Evolutionary conservation across 2,113 vertebrate species (phyloP).

Genomic region (Ptilonorhynchus violaceus): DNA sequence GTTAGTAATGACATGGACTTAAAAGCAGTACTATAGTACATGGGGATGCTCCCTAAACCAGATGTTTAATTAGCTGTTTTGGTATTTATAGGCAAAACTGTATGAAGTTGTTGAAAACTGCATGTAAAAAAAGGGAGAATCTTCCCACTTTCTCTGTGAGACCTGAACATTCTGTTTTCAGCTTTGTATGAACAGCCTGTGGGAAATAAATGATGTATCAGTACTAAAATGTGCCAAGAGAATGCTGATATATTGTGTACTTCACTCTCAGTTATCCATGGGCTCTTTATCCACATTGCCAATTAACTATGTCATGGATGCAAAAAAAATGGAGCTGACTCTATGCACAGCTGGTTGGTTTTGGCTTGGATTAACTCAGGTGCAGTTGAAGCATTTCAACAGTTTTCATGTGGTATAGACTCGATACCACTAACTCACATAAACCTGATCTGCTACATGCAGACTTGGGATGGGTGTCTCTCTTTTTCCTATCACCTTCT

Average conservation of each 20-base stretch:
- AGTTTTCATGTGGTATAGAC: background rate
- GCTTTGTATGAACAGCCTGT: background rate
- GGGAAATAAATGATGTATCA: constrained; percentile 34
- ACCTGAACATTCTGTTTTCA: background rate
- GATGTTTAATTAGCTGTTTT: background rate
- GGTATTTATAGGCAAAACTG: background rate
- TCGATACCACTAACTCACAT: background rate
- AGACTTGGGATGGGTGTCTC: background rate
- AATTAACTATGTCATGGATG: background rate
- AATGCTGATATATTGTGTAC: background rate
- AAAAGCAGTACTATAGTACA: background rate
- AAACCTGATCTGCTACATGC: background rate
- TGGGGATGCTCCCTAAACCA: background rate
- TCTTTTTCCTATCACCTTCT: background rate
- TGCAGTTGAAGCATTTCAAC: background rate
- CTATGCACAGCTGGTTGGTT: background rate
- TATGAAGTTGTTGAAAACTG: background rate
- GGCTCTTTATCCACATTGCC: background rate
- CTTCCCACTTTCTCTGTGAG: background rate
- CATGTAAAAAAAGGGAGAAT: background rate
- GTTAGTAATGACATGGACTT: background rate
- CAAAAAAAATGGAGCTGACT: background rate
- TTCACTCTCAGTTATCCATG: background rate
- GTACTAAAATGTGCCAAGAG: background rate
- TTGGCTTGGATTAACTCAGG: background rate